A percentile compares a stretch with the other conserved stretches of the same genome.
Conservation (phyloP, 2,797 vertebrate genomes). For the Ceryle rudis region DNA sequence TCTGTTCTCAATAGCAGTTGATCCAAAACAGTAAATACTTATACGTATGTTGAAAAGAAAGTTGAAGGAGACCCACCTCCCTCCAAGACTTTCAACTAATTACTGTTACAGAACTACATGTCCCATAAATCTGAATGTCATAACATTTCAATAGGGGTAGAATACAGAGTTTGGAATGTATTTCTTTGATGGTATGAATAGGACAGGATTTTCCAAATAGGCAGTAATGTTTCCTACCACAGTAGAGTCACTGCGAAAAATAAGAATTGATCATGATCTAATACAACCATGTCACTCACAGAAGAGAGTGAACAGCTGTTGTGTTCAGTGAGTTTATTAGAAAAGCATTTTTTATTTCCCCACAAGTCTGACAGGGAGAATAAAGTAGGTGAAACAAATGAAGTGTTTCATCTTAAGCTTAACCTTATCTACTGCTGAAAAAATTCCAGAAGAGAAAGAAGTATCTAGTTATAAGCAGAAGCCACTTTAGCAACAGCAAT, state of each 20-base stretch:
- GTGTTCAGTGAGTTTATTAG: conserved; percentile 21
- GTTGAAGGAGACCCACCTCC: neutral
- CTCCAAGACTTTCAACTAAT: neutral
- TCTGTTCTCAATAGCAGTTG: neutral
- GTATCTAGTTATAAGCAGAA: neutral
- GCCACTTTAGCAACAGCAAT: neutral
- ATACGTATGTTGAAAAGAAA: neutral
- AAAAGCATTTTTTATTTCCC: conserved; percentile 1
- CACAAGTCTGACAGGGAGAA: neutral
- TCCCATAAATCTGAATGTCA: conserved; percentile 54
- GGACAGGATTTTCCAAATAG: conserved; percentile 18
- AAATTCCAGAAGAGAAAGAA: neutral
- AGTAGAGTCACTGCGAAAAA: neutral
- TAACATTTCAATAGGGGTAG: neutral
- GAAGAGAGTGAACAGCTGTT: conserved; percentile 13
- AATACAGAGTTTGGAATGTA: neutral
- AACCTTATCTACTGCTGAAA: neutral
- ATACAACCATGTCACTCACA: neutral
- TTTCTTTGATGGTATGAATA: neutral
- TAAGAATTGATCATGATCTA: conserved; percentile 11
- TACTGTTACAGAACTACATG: conserved; percentile 21
- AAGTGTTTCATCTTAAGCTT: conserved; percentile 20
- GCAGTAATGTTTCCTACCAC: neutral
- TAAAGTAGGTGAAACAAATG: conserved; percentile 27
- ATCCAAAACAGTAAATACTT: neutral